phyloP scores from a whole-genome alignment of 2,113 vertebrate genomes.

The Narcine bancroftii region DNA sequence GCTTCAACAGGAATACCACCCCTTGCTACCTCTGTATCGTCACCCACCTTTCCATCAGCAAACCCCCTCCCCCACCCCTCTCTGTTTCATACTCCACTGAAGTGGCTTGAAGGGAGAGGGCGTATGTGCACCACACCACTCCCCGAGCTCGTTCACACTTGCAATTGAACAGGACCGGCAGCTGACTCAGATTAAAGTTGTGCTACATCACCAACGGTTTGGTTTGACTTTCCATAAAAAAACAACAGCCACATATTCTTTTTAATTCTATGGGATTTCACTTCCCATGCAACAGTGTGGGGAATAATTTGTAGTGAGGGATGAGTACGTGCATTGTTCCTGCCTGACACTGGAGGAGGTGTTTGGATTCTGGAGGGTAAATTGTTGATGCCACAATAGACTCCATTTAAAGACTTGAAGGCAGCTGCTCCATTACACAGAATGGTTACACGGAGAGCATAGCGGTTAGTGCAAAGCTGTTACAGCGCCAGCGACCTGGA shows the following conservation, averaged over 20 bases:
- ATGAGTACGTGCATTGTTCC: neutral
- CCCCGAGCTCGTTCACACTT: neutral
- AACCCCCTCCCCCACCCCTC: neutral
- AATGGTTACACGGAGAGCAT: no score
- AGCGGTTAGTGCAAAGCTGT: no score
- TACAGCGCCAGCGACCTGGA: no score
- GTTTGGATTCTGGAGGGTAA: neutral
- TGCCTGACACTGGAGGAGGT: neutral
- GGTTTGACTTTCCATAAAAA: neutral
- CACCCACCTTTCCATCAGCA: neutral
- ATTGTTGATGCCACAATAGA: neutral
- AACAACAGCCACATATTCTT: neutral
- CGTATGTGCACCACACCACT: neutral
- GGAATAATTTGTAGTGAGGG: neutral
- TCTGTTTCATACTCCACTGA: neutral
- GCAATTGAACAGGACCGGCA: neutral
- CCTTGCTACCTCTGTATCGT: neutral
- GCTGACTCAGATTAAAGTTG: neutral
- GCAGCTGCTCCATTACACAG: neutral
- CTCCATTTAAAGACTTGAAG: neutral
- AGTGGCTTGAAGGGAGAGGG: neutral
- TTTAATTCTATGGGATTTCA: neutral
- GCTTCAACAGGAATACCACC: neutral
- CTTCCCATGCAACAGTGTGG: neutral
- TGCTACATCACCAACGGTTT: neutral